phyloP scores from a whole-genome alignment of 1,140 invertebrate species.

The Oscheius sp. region DNA sequence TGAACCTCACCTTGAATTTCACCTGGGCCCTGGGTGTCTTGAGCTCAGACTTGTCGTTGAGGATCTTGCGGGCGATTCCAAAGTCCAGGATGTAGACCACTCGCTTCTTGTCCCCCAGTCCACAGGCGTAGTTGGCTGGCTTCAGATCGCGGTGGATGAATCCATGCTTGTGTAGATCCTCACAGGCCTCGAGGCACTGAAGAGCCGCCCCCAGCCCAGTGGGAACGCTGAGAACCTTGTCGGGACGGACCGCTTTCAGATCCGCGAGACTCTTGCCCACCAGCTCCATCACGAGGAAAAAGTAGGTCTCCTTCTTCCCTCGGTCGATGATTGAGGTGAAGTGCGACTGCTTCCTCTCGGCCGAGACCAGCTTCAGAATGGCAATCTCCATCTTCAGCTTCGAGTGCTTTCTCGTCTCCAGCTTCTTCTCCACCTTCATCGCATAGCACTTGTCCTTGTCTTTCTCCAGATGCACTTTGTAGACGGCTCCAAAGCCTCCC shows the following conservation, averaged over 20 bases:
- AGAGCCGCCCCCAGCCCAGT: slow-evolving; percentile 36
- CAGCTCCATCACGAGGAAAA: slow-evolving; percentile 45
- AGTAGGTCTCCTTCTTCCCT: slow-evolving; percentile 45
- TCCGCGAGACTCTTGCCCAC: slow-evolving; percentile 45
- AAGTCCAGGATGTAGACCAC: slow-evolving; percentile 41
- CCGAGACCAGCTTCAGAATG: slow-evolving; percentile 46
- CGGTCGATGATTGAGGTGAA: slow-evolving; percentile 41
- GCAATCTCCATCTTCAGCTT: slow-evolving; percentile 47
- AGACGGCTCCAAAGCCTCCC: slow-evolving; percentile 38
- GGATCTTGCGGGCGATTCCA: slow-evolving; percentile 28
- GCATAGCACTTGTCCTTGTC: slow-evolving; percentile 16
- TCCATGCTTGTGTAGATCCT: slow-evolving; percentile 46
- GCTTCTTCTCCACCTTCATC: slow-evolving; percentile 38
- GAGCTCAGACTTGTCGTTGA: slow-evolving; percentile 37
- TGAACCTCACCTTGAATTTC: slow-evolving; percentile 39
- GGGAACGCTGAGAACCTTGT: slow-evolving; percentile 34
- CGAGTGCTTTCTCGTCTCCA: slow-evolving; percentile 25
- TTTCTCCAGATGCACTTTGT: slow-evolving; percentile 14
- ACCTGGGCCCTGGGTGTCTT: slow-evolving; percentile 38
- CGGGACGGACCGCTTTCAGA: slow-evolving; percentile 30
- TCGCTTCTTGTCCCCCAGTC: slow-evolving; percentile 20
- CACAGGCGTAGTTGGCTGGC: slow-evolving; percentile 44
- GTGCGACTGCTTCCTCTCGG: slow-evolving; percentile 12
- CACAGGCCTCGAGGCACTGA: slow-evolving; percentile 47
- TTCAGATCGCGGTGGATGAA: slow-evolving; percentile 44